Percentiles rank a stretch among this genome's conserved stretches.
phyloP scores from a whole-genome alignment of 2,888 invertebrate species.

The Smittia sp. region DNA sequence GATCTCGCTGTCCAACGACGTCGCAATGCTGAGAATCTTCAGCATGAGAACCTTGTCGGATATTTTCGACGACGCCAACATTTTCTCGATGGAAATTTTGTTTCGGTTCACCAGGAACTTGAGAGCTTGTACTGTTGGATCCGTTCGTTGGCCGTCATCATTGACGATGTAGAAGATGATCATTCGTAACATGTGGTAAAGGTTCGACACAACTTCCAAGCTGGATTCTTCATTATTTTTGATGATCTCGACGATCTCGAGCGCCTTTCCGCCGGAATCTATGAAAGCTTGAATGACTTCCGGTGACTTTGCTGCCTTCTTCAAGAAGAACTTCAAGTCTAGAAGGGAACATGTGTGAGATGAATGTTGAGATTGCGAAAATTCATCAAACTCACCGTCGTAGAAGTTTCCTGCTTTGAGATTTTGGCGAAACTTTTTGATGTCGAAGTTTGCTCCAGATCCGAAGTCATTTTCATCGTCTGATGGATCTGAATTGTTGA shows the following conservation, averaged over 20 bases:
- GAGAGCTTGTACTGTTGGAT: not conserved
- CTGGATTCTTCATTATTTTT: constrained; percentile 19
- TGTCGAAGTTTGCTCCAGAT: not conserved
- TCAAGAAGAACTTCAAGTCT: constrained; percentile 32
- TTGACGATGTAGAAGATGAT: not conserved
- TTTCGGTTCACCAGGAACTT: constrained; percentile 18
- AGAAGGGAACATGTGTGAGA: not conserved
- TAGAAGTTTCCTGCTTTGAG: constrained; percentile 16
- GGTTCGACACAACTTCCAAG: not conserved
- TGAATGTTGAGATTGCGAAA: not conserved
- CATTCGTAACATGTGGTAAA: not conserved
- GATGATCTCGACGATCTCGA: constrained; percentile 30
- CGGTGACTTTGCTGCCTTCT: not conserved
- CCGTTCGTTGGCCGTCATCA: not conserved
- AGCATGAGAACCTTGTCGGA: constrained; percentile 7
- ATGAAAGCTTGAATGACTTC: not conserved
- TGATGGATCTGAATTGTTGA: not conserved
- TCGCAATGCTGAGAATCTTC: constrained; percentile 23
- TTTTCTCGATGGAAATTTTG: constrained; percentile 13
- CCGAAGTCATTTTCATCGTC: not conserved
- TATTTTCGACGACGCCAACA: constrained; percentile 16
- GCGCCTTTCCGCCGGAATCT: not conserved
- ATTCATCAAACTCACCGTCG: constrained; percentile 12
- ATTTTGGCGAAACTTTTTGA: constrained; percentile 16
- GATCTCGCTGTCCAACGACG: not conserved